Conservation (phyloP, 2,113 vertebrate genomes). For the Cynocephalus volans region DNA sequence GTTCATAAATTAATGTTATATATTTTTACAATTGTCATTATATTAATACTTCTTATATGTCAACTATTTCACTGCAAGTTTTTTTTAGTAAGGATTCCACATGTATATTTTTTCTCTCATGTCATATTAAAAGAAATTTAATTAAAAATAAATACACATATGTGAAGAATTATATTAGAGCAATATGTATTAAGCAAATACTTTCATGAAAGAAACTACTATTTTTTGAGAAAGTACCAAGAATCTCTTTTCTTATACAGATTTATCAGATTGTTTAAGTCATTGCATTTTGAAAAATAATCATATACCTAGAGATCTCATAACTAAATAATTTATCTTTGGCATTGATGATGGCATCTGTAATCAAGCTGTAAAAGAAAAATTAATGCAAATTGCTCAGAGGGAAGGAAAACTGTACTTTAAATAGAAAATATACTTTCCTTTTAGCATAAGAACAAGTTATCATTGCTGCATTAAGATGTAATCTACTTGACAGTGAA, state of each 20-base stretch:
- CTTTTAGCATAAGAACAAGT: slow-evolving; percentile 64
- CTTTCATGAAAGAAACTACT: not conserved
- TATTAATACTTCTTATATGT: not conserved
- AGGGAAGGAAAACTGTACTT: slow-evolving; percentile 69
- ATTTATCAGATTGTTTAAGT: slow-evolving; percentile 69
- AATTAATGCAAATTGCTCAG: slow-evolving; percentile 83
- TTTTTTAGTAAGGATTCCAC: not conserved
- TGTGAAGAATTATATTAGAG: not conserved
- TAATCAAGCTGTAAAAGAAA: slow-evolving; percentile 77
- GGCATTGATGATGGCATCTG: slow-evolving; percentile 74
- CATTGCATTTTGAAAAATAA: slow-evolving; percentile 56
- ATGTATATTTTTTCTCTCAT: not conserved
- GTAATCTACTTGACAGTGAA: not conserved
- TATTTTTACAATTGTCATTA: not conserved
- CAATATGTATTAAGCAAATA: not conserved
- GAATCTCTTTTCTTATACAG: not conserved
- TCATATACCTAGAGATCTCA: slow-evolving; percentile 48
- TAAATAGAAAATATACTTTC: slow-evolving; percentile 83
- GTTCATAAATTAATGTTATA: not conserved
- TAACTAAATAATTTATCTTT: slow-evolving; percentile 81
- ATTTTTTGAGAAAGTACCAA: not conserved
- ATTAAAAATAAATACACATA: not conserved
- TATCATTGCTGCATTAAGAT: slow-evolving; percentile 55
- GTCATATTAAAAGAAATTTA: not conserved
- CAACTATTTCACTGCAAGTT: not conserved